Evolutionary conservation across 2,888 invertebrate genomes (phyloP), one percentile per base, ranked within the genome.

Genomic region (Lingula anatina): DNA sequence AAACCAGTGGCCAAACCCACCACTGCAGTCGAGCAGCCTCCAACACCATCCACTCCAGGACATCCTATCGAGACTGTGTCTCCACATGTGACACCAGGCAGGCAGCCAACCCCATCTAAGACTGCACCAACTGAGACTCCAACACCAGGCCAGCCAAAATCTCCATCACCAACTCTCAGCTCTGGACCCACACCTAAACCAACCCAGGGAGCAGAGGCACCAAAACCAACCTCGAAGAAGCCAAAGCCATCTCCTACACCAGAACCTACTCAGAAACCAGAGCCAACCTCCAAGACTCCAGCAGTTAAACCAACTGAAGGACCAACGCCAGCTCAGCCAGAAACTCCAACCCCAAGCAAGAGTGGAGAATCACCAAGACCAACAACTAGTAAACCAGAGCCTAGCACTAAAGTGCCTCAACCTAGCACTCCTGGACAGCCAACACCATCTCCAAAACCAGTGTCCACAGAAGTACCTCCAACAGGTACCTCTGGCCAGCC

Each of bases 361-460:
- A 12, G 9, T 12, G 15, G 15, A 15, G 31, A 31, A 15, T 12
- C 31, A 12, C 31, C 31, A 31, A 15, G 15, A 31, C 31, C 31
- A 31, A 31, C 31, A 31, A 31, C 31, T 31, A 31, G 9, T 31
- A n/a, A n/a, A n/a, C n/a, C n/a, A n/a, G n/a, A n/a, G n/a, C n/a
- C n/a, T n/a, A 18, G n/a, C 20, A 39, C 20, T 18, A 39, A 39
- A 18, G 18, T 18, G 7, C 15, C 39, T 12, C 7, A 9, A 12
- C 18, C 39, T 7, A 39, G 12, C 7, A 15, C 39, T 9, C 7
- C 39, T 12, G n/a, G n/a, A 39, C 7, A 39, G 12, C 56, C 60
- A 26, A 54, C 57, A 28, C 44, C 55, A 21, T 26, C 48, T 15
- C 57, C 58, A 42, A 38, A 40, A 5, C 23, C 38, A 18, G 35